Base-by-base conservation (phyloP, 2,797 vertebrate genomes). In the Chiroxiphia lanceolata region DNA sequence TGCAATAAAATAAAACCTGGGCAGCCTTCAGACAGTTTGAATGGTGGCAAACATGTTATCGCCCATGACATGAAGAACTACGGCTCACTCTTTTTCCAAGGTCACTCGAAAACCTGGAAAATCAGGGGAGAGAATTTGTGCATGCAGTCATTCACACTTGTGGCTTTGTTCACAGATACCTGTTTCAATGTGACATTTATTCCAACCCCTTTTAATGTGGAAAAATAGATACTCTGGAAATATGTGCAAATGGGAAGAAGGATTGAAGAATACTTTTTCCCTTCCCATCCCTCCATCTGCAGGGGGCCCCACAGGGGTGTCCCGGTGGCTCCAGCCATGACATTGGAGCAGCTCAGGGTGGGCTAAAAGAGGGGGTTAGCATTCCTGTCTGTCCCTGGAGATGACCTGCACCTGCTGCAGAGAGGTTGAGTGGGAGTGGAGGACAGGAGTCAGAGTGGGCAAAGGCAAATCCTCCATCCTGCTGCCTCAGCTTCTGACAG, bases 1-100 rank as follows among this genome's bases (percentile, higher is more conserved):
- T 20, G 57, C 70, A 88, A 86, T 95, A 93, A 94, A 93, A 80
- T 72, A 91, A 92, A 95, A 83, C 38, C 33, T 44, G 47, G 42
- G 70, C 70, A 93, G 79, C 61, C 61, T 87, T 67, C 67, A 78
- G 91, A 70, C 71, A 78, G 79, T 70, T 53, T 64, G 48, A 69
- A 69, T 13, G 65, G 86, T 89, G 92, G 83, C 87, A 92, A 89
- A 90, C 11, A 3, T 7, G 48, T 89, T 89, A 84, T 87, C 12
- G 5, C 23, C 68, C 8, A 0, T 20, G 45, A 48, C 27, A 15
- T 29, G 54, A 93, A 80, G 63, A 94, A 81, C 64, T 65, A 53
- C 0, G 0, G 54, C 56, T 67, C 25, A 14, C 71, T 44, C 31
- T 67, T 87, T 80, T 59, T 53, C 90, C 90, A 91, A 95, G 96